Percentiles rank a stretch among this genome's conserved stretches.
These are phyloP conservation scores for Pardalotus punctatus DNA, from an alignment of 2,113 vertebrate genomes.

Conservation along the genomic window DNA sequence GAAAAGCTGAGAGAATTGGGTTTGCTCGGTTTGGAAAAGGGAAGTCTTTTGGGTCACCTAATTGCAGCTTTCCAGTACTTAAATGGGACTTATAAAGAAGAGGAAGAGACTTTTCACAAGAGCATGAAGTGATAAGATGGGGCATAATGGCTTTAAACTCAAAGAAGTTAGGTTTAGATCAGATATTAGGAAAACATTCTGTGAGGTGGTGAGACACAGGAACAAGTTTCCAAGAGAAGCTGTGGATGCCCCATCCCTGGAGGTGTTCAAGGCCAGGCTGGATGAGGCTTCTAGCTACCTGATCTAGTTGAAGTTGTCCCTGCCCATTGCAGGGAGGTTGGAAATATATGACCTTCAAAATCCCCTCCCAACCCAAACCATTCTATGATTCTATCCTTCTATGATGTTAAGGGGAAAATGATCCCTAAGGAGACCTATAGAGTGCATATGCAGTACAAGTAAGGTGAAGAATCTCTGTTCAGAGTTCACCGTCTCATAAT, in stretches of 20 bases:
- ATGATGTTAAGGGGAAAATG: neutral
- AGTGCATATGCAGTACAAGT: neutral
- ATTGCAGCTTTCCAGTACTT: neutral
- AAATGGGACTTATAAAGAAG: no score
- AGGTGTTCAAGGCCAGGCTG: neutral
- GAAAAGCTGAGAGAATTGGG: neutral
- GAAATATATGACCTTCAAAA: neutral
- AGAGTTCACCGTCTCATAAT: neutral
- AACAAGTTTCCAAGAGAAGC: neutral
- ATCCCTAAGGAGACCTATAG: neutral
- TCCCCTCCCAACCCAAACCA: neutral
- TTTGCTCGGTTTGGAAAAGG: neutral
- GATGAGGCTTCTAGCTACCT: neutral
- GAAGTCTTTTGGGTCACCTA: neutral
- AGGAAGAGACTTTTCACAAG: neutral
- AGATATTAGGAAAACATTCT: neutral
- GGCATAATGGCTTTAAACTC: neutral
- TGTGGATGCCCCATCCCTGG: neutral
- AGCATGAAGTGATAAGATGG: no score
- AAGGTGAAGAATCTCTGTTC: neutral
- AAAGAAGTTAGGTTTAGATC: neutral
- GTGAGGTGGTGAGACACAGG: neutral
- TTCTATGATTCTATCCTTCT: neutral
- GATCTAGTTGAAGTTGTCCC: no score
- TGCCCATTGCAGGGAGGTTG: neutral